phyloP scores from a whole-genome alignment of 1,140 invertebrate species.

The Conopomorpha cramerella region DNA sequence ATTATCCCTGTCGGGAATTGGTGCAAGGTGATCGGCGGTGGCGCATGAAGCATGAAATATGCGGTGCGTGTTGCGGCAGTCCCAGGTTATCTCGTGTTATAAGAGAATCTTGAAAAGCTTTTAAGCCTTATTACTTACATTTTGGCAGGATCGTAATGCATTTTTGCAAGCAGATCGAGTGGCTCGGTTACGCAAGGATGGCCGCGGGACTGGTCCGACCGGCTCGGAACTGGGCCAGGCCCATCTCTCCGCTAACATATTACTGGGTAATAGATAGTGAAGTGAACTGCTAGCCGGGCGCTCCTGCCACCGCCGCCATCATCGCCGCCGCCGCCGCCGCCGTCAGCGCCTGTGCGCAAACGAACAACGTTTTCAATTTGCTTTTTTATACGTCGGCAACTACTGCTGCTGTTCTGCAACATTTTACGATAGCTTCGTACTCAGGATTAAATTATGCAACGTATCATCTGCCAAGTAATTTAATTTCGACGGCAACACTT shows the following conservation, averaged over 20 bases:
- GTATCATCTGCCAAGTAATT: too few relatives aligned
- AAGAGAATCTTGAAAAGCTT: slow-evolving; percentile 34
- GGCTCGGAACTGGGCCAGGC: slow-evolving; percentile 50
- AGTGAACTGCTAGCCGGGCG: slow-evolving; percentile 20
- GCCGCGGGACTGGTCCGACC: slow-evolving; percentile 45
- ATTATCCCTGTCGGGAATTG: slow-evolving; percentile 37
- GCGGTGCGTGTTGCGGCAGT: slow-evolving; percentile 15
- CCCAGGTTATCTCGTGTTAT: slow-evolving; percentile 21
- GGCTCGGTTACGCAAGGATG: slow-evolving; percentile 46
- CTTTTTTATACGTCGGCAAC: neutral
- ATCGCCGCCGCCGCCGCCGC: slow-evolving; percentile 6
- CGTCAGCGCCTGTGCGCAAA: too few relatives aligned
- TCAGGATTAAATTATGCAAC: too few relatives aligned
- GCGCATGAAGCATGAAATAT: slow-evolving; percentile 25
- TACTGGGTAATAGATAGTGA: slow-evolving; percentile 52
- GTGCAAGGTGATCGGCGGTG: slow-evolving; percentile 31
- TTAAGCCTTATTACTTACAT: slow-evolving; percentile 31
- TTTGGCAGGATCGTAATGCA: slow-evolving; percentile 42
- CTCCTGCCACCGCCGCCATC: slow-evolving; percentile 8
- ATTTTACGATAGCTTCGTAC: too few relatives aligned
- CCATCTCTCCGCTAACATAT: slow-evolving; percentile 50
- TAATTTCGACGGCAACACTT: too few relatives aligned
- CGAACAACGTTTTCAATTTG: neutral
- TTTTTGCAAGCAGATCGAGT: slow-evolving; percentile 40
- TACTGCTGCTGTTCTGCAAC: neutral